Evolutionary conservation across 2,888 invertebrate species (phyloP).

Genomic region (Panorpa germanica): DNA sequence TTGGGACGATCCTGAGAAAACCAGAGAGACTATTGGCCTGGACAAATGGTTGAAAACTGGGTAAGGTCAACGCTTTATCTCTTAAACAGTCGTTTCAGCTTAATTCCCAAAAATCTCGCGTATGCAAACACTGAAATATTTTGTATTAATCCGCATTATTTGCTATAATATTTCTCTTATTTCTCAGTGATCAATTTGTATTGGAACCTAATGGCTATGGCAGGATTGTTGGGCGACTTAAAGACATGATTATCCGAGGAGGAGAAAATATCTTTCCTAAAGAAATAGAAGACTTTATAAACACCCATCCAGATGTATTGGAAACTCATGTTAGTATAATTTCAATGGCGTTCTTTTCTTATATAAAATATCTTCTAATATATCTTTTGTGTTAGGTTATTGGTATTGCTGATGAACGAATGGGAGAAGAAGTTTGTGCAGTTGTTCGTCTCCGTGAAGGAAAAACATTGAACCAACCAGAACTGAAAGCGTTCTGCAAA

Average conservation of each 20-base stretch:
- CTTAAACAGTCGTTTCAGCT: too few species aligned
- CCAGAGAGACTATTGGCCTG: slow-evolving; percentile 37
- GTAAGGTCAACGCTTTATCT: slow-evolving; percentile 24
- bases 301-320: slow-evolving; percentile 43
- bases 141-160: too few species aligned
- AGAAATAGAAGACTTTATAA: slow-evolving; percentile 57
- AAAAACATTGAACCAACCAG: slow-evolving; percentile 26
- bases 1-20: slow-evolving; percentile 51
- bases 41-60: slow-evolving; percentile 64
- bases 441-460: slow-evolving; percentile 36
- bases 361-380: too few species aligned
- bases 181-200: slow-evolving; percentile 34
- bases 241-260: slow-evolving; percentile 61
- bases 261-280: slow-evolving; percentile 67
- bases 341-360: too few species aligned
- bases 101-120: too few species aligned
- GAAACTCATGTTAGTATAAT: slow-evolving; percentile 47
- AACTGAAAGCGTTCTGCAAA: slow-evolving; percentile 39
- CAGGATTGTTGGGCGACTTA: slow-evolving; percentile 45
- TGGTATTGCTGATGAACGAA: slow-evolving; percentile 46
- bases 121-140: too few species aligned
- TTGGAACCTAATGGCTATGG: slow-evolving; percentile 47
- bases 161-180: too few species aligned
- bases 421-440: slow-evolving; percentile 55
- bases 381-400: slow-evolving; percentile 27